Evolutionary conservation across 1,140 invertebrate species (phyloP).

Genomic region (Adelges cooleyi): DNA sequence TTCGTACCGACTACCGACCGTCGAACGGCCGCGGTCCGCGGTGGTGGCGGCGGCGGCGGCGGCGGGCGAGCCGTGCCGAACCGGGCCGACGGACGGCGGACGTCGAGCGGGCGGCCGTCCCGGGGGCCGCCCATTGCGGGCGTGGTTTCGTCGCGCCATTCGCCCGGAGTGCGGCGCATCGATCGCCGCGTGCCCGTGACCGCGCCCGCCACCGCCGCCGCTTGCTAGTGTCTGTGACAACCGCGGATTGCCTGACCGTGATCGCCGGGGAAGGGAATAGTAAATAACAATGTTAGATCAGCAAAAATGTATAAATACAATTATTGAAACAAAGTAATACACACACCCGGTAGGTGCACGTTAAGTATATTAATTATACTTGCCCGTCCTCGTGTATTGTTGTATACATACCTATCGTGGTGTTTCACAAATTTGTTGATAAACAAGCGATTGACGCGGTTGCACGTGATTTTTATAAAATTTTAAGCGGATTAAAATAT

Average conservation of each 20-base stretch:
- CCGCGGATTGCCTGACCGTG: neutral
- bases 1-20: too few relatives aligned
- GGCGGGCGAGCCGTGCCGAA: neutral
- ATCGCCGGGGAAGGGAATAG: neutral
- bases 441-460: too few relatives aligned
- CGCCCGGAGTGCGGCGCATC: neutral
- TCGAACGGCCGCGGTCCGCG: neutral
- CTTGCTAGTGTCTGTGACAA: neutral
- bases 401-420: too few relatives aligned
- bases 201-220: neutral
- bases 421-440: too few relatives aligned
- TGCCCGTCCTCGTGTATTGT: too few relatives aligned
- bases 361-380: too few relatives aligned
- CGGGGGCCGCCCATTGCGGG: neutral
- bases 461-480: too few relatives aligned
- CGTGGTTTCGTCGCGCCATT: neutral
- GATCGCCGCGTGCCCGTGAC: slow-evolving; percentile 1
- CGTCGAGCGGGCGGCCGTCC: neutral
- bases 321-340: too few relatives aligned
- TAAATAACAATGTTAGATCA: too few relatives aligned
- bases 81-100: neutral
- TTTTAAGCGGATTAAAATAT: too few relatives aligned
- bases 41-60: neutral
- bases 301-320: too few relatives aligned
- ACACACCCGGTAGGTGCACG: too few relatives aligned